Conservation (phyloP, 2,113 vertebrate species). For the Dolichotis patagonum region DNA sequence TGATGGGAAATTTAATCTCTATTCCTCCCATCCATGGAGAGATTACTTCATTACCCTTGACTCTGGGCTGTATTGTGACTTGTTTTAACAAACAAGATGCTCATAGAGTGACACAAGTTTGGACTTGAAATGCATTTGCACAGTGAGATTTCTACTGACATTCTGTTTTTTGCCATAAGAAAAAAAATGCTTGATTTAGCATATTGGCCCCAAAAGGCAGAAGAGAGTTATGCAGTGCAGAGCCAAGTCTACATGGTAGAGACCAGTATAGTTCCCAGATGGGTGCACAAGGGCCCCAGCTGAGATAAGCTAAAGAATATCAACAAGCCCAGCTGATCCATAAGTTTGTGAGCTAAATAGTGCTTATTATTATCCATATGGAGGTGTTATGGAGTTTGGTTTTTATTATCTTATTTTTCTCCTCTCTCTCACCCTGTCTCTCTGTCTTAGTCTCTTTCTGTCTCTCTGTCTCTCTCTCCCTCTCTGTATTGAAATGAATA, state of each 20-base stretch:
- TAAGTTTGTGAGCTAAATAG: not conserved
- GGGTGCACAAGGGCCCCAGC: not conserved
- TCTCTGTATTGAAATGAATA: not conserved
- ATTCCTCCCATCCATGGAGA: not conserved
- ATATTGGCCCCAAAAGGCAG: not conserved
- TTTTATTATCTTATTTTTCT: not conserved
- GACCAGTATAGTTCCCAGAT: not conserved
- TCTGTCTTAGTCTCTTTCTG: not conserved
- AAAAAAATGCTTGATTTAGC: not conserved
- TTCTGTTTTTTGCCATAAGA: not conserved
- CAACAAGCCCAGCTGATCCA: not conserved
- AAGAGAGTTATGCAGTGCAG: not conserved
- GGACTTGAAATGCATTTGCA: constrained; percentile 17
- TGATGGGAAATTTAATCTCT: not conserved
- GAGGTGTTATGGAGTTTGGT: not conserved
- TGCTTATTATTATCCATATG: not conserved
- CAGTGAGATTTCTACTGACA: not conserved
- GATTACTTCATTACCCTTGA: not conserved
- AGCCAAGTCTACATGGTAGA: not conserved
- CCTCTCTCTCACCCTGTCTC: not conserved
- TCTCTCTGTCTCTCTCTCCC: not conserved
- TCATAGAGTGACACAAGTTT: not conserved
- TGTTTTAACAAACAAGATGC: not conserved
- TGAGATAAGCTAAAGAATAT: not conserved
- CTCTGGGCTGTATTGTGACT: not conserved